Base-by-base conservation (phyloP, 1,140 invertebrate species). In the Cyrtorhinus lividipennis region DNA sequence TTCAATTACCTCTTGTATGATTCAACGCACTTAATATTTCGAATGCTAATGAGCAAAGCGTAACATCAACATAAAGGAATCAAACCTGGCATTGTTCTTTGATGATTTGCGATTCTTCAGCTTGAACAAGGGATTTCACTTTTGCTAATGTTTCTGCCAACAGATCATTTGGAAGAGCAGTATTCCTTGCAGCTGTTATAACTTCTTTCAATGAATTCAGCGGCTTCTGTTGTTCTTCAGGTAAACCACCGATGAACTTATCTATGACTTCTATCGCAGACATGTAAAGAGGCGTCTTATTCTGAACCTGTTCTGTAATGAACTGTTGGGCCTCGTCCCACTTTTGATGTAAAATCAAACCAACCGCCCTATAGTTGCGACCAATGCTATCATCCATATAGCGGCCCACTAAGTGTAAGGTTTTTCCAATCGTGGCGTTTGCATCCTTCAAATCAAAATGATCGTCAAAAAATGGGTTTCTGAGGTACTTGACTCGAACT, bases 401-500 rank as follows among this genome's bases (percentile, higher is more conserved):
- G 69, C 76, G 77, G 10, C 81, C 82, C 67, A 82, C 80, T 70
- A 78, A 80, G 45, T 72, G 75, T 15, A 94, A 72, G 0, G 88
- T 88, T 77, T 94, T 95, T 2, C 90, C 91, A 46, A 86, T 75
- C 26, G 90, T 73, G 71, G 81, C 76, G 44, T 76, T 71, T 8
- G 81, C 77, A 67, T 90, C 80, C 62, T 72, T 78, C 2, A 92
- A 72, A 74, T 93, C 89, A 77, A 93, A 92, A 74, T 95, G 90
- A 71, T 88, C 84, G 76, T 95, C 92, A 74, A 84, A 85, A 72
- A 78, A 87, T 1, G 82, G 81, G 72, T 94, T 93, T 69, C 86
- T 80, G 27, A 96, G 65, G 72, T 81, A 95, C 53, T 76, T 76
- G 0, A 95, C 84, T 62, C 90, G 78, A 1, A 92, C 76, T 77